Conservation (phyloP, 2,888 invertebrate species). For the Sarcophaga variegata region DNA sequence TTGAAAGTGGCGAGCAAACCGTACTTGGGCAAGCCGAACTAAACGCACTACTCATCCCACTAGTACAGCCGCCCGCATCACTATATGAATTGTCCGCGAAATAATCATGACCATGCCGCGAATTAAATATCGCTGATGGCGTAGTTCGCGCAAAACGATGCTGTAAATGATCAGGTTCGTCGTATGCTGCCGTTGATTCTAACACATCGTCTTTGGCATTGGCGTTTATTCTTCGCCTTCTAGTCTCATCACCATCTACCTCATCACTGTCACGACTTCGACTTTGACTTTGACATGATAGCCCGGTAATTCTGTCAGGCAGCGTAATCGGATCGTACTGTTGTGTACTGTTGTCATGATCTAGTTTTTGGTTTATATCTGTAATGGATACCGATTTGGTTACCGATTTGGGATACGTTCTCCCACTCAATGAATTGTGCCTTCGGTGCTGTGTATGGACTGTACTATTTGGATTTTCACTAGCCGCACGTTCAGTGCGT, state of each 20-base stretch:
- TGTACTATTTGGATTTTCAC: conserved; percentile 71
- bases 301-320: conserved; percentile 50
- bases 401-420: conserved; percentile 50
- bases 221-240: conserved; percentile 53
- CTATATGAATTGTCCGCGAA: conserved; percentile 60
- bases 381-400: conserved; percentile 60
- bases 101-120: conserved; percentile 49
- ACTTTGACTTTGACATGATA: conserved; percentile 6
- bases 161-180: conserved; percentile 78
- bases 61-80: conserved; percentile 73
- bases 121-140: conserved; percentile 63
- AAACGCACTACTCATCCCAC: conserved; percentile 78
- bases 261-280: conserved; percentile 65
- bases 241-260: conserved; percentile 63
- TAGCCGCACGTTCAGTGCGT: conserved; percentile 68
- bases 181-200: conserved; percentile 67
- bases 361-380: conserved; percentile 61
- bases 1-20: conserved; percentile 78
- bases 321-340: conserved; percentile 59
- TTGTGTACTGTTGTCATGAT: conserved; percentile 39
- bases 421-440: conserved; percentile 70
- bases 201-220: conserved; percentile 64
- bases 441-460: conserved; percentile 72
- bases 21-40: conserved; percentile 79
- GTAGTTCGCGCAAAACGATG: conserved; percentile 76